Conservation (phyloP, 2,113 vertebrate genomes). For the Eubucco bourcierii region DNA sequence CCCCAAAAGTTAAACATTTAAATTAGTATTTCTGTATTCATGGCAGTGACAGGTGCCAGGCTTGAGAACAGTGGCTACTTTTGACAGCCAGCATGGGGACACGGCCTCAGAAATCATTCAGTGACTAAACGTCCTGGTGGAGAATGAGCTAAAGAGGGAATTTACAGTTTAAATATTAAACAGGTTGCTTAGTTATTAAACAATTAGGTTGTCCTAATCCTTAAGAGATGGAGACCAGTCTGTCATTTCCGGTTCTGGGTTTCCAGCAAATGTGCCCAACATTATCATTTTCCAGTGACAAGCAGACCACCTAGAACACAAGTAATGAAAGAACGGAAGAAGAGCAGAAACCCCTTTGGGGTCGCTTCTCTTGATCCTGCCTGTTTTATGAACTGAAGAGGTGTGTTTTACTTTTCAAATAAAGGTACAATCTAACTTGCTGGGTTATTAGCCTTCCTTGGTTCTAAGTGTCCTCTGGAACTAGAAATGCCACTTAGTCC, state of each 20-base stretch:
- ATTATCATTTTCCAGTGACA: not conserved
- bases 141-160: slow-evolving; percentile 51
- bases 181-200: slow-evolving; percentile 60
- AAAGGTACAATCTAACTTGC: not conserved
- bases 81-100: slow-evolving; percentile 17
- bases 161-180: slow-evolving; percentile 66
- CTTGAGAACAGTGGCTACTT: slow-evolving; percentile 38
- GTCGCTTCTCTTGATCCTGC: not conserved
- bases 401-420: not conserved
- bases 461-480: not conserved
- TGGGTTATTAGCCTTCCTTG: not conserved
- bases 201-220: slow-evolving; percentile 24
- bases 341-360: not conserved
- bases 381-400: not conserved
- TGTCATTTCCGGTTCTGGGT: not conserved
- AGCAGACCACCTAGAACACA: not conserved
- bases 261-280: not conserved
- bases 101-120: slow-evolving; percentile 41
- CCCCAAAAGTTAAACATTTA: slow-evolving; percentile 39
- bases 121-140: not conserved
- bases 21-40: slow-evolving; percentile 54
- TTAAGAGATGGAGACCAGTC: not conserved
- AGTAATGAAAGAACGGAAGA: not conserved
- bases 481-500: not conserved
- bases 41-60: not conserved